Evolutionary conservation across 2,797 vertebrate genomes (phyloP).

Genomic region (Rhyacichthys aspro): DNA sequence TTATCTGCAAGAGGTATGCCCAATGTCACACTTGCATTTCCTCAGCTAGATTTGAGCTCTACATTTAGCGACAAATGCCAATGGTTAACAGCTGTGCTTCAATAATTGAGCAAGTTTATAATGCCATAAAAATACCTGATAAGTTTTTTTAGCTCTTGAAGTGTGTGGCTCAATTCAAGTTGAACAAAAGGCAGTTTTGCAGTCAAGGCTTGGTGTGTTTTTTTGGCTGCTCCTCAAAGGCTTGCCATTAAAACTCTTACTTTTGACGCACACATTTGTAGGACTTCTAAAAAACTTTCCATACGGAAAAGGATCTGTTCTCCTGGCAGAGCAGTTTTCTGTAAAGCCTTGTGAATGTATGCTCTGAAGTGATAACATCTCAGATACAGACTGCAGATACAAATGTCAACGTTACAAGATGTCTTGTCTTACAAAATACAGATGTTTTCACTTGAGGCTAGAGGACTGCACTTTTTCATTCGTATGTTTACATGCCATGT

Average conservation of each 20-base stretch:
- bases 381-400: constrained; percentile 2
- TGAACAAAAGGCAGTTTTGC: constrained; percentile 3
- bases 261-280: neutral
- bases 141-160: neutral
- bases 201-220: neutral
- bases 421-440: constrained; percentile 56
- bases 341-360: neutral
- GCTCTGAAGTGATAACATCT: constrained; percentile 28
- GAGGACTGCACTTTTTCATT: constrained; percentile 25
- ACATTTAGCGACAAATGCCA: constrained; percentile 10
- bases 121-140: constrained; percentile 29
- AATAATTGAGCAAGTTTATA: constrained; percentile 43
- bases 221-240: constrained; percentile 17
- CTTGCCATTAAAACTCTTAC: constrained; percentile 16
- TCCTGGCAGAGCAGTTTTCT: neutral
- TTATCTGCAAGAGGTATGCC: constrained; percentile 86
- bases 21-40: neutral
- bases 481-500: constrained; percentile 59
- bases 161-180: neutral
- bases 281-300: constrained; percentile 11
- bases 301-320: neutral
- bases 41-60: constrained; percentile 10
- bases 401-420: constrained; percentile 19
- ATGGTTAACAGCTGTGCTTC: neutral
- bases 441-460: constrained; percentile 68